Percentiles rank a stretch among this genome's conserved stretches.
These are phyloP conservation scores for Diadegma fenestrale DNA, from an alignment of 2,888 invertebrate genomes.

Conservation along the genomic window DNA sequence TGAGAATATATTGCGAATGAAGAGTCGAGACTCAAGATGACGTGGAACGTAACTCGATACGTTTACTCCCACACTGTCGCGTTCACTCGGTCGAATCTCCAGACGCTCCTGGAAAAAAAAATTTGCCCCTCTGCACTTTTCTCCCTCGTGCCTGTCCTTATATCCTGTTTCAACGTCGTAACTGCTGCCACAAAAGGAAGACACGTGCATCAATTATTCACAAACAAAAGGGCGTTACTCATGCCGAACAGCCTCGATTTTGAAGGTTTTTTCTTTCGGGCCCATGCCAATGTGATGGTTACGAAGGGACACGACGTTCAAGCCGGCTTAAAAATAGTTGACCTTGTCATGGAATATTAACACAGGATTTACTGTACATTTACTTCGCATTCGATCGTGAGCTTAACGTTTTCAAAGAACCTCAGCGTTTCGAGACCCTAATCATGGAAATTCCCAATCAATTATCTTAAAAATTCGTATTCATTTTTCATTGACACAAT, in stretches of 20 bases:
- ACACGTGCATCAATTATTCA: neutral
- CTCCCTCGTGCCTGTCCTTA: slow-evolving; percentile 30
- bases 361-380: neutral
- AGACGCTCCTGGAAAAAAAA: slow-evolving; percentile 30
- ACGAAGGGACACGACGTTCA: neutral
- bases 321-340: neutral
- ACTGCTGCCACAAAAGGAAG: slow-evolving; percentile 23
- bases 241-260: neutral
- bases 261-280: neutral
- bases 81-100: slow-evolving; percentile 41
- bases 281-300: neutral
- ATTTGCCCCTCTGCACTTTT: slow-evolving; percentile 47
- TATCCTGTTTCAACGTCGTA: slow-evolving; percentile 49
- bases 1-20: slow-evolving; percentile 76
- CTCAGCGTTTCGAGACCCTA: neutral
- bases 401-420: neutral
- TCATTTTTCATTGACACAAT: too few species aligned
- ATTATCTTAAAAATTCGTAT: neutral
- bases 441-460: neutral
- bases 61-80: slow-evolving; percentile 42
- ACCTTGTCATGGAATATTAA: neutral
- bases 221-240: slow-evolving; percentile 9
- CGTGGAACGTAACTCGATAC: slow-evolving; percentile 75
- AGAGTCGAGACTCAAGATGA: slow-evolving; percentile 79
- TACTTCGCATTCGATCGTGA: neutral